Percentiles rank a stretch among this genome's conserved stretches.
Evolutionary conservation across 2,888 invertebrate species (phyloP).

Genomic region (Ischnura elegans): DNA sequence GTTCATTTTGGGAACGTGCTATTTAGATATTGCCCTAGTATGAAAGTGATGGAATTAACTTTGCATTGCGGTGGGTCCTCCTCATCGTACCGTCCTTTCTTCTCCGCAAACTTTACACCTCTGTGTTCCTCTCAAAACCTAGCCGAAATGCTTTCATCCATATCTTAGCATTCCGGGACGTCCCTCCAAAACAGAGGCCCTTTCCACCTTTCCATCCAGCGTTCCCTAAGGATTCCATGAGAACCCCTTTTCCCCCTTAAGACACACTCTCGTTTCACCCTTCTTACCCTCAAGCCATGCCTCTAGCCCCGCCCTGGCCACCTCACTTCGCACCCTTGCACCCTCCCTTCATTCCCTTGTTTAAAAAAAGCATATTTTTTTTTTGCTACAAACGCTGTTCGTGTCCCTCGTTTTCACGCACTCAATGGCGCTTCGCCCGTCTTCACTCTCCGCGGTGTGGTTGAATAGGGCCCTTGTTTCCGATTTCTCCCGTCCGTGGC

Average conservation of each 20-base stretch:
- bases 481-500: not conserved
- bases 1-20: too few species aligned
- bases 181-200: not conserved
- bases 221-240: not conserved
- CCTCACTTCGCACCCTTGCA: not conserved
- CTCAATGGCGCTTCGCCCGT: not conserved
- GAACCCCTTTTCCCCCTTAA: not conserved
- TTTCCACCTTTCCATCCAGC: not conserved
- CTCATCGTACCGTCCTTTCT: too few species aligned
- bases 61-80: too few species aligned
- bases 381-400: constrained; percentile 21
- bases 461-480: constrained; percentile 24
- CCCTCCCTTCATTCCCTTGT: not conserved
- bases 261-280: not conserved
- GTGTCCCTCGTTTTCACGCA: constrained; percentile 10
- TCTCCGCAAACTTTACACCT: not conserved
- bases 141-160: not conserved
- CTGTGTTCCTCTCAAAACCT: not conserved
- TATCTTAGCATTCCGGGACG: not conserved
- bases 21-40: too few species aligned
- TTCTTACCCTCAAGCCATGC: not conserved
- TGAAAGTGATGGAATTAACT: too few species aligned
- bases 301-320: not conserved
- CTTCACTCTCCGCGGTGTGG: not conserved
- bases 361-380: not conserved